phyloP scores from a whole-genome alignment of 2,113 vertebrate species.

The Polyodon spathula region DNA sequence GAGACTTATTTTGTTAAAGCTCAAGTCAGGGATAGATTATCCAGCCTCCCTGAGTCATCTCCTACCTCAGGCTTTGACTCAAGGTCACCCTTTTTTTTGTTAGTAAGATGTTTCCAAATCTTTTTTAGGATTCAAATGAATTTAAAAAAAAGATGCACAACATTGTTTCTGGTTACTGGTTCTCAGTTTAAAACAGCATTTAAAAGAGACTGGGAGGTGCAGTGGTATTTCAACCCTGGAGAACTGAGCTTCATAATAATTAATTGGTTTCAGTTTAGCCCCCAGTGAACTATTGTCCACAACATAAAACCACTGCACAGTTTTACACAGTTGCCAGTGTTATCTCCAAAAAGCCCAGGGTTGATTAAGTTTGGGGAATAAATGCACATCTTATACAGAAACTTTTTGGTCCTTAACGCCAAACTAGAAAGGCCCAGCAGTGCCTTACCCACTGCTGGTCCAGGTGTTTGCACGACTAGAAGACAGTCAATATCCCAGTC shows the following conservation, averaged over 20 bases:
- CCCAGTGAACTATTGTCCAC: not conserved
- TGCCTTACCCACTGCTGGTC: too few species aligned
- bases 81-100: constrained; percentile 5
- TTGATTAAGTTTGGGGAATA: too few species aligned
- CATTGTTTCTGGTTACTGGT: constrained; percentile 4
- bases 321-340: not conserved
- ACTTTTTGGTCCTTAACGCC: too few species aligned
- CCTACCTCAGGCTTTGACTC: not conserved
- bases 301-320: not conserved
- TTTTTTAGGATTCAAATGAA: constrained; percentile 9
- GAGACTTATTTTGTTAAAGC: constrained; percentile 8
- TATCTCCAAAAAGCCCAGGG: too few species aligned
- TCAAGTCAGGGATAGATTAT: not conserved
- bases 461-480: too few species aligned
- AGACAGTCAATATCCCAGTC: not conserved
- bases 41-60: not conserved
- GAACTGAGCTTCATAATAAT: not conserved
- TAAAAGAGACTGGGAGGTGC: constrained; percentile 1
- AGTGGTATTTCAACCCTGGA: constrained; percentile 1
- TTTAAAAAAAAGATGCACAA: constrained; percentile 5
- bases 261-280: not conserved
- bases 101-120: constrained; percentile 7
- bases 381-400: too few species aligned
- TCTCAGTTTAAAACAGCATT: constrained; percentile 9
- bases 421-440: too few species aligned